phyloP scores from a whole-genome alignment of 2,113 vertebrate genomes.

The Triplophysa tibetana region DNA sequence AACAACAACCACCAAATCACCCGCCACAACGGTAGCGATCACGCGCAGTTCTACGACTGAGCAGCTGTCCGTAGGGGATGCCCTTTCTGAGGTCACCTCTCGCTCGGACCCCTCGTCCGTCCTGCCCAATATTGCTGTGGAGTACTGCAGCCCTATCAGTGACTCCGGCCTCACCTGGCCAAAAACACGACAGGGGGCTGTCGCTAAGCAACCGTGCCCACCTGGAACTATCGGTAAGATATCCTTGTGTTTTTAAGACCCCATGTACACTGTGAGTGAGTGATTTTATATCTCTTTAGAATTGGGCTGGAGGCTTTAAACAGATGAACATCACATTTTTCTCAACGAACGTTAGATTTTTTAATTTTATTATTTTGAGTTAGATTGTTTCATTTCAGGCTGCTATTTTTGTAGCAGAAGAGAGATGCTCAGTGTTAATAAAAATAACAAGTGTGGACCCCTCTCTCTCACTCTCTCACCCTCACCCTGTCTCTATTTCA shows the following conservation, averaged over 20 bases:
- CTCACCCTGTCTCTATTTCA: background rate
- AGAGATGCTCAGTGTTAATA: background rate
- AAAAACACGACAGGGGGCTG: slow-evolving; percentile 85
- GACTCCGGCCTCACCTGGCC: slow-evolving; percentile 90
- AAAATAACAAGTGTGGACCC: slow-evolving; percentile 2
- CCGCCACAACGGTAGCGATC: slow-evolving; percentile 63
- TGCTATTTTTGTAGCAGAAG: background rate
- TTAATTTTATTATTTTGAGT: background rate
- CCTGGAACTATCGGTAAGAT: slow-evolving; percentile 83
- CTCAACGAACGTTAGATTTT: too few relatives aligned
- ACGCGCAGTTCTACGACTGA: slow-evolving; percentile 72
- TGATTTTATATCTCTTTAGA: too few relatives aligned
- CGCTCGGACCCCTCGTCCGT: slow-evolving; percentile 77
- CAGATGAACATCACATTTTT: too few relatives aligned
- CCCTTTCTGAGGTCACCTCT: slow-evolving; percentile 65
- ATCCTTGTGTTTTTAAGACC: background rate
- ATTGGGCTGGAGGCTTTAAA: too few relatives aligned
- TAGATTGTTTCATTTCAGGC: background rate
- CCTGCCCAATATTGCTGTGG: slow-evolving; percentile 79
- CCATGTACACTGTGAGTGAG: too few relatives aligned
- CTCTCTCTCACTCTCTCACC: slow-evolving; percentile 3
- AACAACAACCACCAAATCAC: slow-evolving; percentile 69
- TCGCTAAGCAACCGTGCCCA: slow-evolving; percentile 86
- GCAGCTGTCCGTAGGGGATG: slow-evolving; percentile 64
- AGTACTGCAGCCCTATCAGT: slow-evolving; percentile 85